Evolutionary conservation across 2,888 invertebrate species (phyloP), one percentile per base, ranked within the genome.

Genomic region (Elysia crispata): DNA sequence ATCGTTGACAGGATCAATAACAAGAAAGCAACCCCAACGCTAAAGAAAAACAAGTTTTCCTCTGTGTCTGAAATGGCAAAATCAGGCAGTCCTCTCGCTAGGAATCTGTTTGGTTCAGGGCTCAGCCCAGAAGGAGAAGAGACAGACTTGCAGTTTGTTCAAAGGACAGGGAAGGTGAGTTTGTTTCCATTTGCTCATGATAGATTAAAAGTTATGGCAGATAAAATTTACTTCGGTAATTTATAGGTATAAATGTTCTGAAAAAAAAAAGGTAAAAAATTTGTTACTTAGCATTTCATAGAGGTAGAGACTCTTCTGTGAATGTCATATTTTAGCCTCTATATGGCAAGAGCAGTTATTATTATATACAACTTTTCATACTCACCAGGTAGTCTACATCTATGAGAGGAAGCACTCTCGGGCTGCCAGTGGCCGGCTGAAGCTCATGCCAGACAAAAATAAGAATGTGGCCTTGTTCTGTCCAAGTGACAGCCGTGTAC

Each of bases 401-500:
- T 92, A 94, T 74, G 95, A 96, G 88, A 94, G 94, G 92, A 94
- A 95, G 25, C 96, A 97, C 90, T 93, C 95, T 18, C 94, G 97
- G 81, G 94, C 94, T 77, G 94, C 95, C 66, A 94, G 97, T 74
- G 98, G 98, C 1, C 92, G 91, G 81, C 91, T 97, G 70, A 94
- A 94, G 86, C 91, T 94, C 20, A 93, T 93, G 93, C 91, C 92
- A 54, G 95, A 94, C 89, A 94, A 93, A 88, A 94, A 94, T 77
- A 77, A 74, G 25, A 93, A 94, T 66, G 94, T 92, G 85, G 95
- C 95, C n/a, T 92, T 95, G 49, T 95, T 98, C 90, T 93, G 94
- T 54, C 97, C 98, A 0, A 94, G 95, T 76, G 97, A 98, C 91
- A 93, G 94, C 85, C 94, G 96, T 82, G 91, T 97, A 75, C 97